A percentile compares a stretch with the other conserved stretches of the same genome.
Conservation (phyloP, 2,888 invertebrate species). For the Sipunculus nudus region DNA sequence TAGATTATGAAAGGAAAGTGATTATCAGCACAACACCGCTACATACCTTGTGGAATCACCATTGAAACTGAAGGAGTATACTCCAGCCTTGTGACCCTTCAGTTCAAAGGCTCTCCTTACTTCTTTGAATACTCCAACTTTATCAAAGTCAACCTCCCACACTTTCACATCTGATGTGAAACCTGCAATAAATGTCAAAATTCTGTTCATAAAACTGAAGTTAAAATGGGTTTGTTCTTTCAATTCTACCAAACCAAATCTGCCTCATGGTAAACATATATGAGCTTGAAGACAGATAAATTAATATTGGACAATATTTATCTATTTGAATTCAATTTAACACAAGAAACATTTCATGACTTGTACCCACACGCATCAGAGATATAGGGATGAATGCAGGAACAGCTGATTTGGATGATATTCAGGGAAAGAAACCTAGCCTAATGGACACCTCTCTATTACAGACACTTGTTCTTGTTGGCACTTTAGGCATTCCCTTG, state of each 20-base stretch:
- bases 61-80: constrained; percentile 83
- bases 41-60: constrained; percentile 75
- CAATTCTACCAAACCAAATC: no score
- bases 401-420: no score
- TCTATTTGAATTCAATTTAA: not conserved
- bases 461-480: no score
- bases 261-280: no score
- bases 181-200: constrained; percentile 64
- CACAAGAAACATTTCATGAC: not conserved
- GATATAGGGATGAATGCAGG: no score
- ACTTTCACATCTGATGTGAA: constrained; percentile 78
- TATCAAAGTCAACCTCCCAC: constrained; percentile 83
- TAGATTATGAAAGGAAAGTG: not conserved
- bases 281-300: no score
- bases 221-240: no score
- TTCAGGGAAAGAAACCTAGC: no score
- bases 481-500: no score
- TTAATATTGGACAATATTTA: not conserved
- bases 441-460: no score
- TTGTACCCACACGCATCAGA: no score
- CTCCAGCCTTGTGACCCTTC: constrained; percentile 82
- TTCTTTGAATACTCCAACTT: constrained; percentile 79
- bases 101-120: constrained; percentile 81
- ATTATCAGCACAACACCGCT: not conserved
- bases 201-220: no score